phyloP scores from a whole-genome alignment of 2,113 vertebrate species.

The Lepisosteus osseus region DNA sequence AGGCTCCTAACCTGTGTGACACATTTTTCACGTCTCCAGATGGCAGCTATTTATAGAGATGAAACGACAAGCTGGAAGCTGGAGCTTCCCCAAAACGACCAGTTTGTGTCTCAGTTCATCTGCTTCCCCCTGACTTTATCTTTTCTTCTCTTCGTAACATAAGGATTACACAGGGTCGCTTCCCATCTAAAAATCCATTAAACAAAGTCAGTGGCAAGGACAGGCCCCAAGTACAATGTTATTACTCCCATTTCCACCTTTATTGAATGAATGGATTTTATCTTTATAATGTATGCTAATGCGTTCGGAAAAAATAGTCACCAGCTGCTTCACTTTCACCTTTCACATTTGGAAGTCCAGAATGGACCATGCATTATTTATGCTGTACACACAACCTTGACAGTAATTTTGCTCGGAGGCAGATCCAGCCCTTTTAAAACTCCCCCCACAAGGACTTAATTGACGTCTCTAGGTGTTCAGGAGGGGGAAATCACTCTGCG shows the following conservation, averaged over 20 bases:
- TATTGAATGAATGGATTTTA: constrained; percentile 16
- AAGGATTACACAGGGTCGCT: constrained; percentile 8
- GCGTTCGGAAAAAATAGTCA: not conserved
- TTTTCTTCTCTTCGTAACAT: not conserved
- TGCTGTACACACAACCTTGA: constrained; percentile 24
- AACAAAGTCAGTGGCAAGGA: constrained; percentile 16
- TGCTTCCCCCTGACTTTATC: not conserved
- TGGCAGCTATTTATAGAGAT: too few relatives aligned
- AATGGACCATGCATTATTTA: constrained; percentile 24
- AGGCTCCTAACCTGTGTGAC: too few relatives aligned
- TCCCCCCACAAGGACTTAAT: constrained; percentile 8
- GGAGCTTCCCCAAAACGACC: too few relatives aligned
- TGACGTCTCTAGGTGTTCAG: constrained; percentile 15
- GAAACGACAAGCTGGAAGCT: too few relatives aligned
- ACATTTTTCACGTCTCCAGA: too few relatives aligned
- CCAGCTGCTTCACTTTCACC: constrained; percentile 18
- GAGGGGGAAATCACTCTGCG: not conserved
- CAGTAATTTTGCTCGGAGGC: constrained; percentile 15
- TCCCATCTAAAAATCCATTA: constrained; percentile 23
- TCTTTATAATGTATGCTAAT: constrained; percentile 19
- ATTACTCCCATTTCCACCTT: constrained; percentile 14
- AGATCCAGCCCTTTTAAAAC: constrained; percentile 17
- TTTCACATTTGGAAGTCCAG: not conserved
- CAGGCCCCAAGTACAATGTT: not conserved
- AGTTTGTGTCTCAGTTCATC: not conserved